Evolutionary conservation across 1,140 invertebrate species (phyloP).

Genomic region (Hermetia illucens): DNA sequence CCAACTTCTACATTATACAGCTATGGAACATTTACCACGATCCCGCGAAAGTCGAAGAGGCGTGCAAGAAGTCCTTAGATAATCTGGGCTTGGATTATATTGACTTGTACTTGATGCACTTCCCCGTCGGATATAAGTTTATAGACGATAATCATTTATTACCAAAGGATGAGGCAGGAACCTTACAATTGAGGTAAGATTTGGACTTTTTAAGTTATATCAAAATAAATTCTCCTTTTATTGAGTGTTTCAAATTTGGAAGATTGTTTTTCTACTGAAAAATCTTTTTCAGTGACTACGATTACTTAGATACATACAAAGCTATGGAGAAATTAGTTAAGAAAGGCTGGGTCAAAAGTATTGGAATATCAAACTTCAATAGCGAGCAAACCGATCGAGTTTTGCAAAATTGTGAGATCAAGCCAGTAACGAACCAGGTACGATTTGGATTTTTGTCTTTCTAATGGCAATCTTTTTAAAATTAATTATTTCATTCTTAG

Average conservation of each 20-base stretch:
- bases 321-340: slow-evolving; percentile 60
- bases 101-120: slow-evolving; percentile 52
- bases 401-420: slow-evolving; percentile 45
- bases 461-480: neutral
- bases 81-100: slow-evolving; percentile 41
- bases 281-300: slow-evolving; percentile 32
- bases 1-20: slow-evolving; percentile 11
- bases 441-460: neutral
- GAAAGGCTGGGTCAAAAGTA: slow-evolving; percentile 52
- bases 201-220: neutral
- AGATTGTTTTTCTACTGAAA: too few species aligned
- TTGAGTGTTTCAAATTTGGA: too few species aligned
- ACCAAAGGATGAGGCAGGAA: slow-evolving; percentile 20
- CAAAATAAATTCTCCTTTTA: neutral
- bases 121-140: slow-evolving; percentile 35
- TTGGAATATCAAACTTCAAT: slow-evolving; percentile 83
- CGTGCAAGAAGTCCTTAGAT: slow-evolving; percentile 33
- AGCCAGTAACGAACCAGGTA: slow-evolving; percentile 61
- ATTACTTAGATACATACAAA: slow-evolving; percentile 78
- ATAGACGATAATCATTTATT: slow-evolving; percentile 14
- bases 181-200: neutral
- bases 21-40: slow-evolving; percentile 30
- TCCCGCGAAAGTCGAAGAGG: slow-evolving; percentile 20
- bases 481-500: slow-evolving; percentile 10
- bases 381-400: slow-evolving; percentile 56